Conservation (phyloP, 2,888 invertebrate genomes). For the Euzetes globulus region DNA sequence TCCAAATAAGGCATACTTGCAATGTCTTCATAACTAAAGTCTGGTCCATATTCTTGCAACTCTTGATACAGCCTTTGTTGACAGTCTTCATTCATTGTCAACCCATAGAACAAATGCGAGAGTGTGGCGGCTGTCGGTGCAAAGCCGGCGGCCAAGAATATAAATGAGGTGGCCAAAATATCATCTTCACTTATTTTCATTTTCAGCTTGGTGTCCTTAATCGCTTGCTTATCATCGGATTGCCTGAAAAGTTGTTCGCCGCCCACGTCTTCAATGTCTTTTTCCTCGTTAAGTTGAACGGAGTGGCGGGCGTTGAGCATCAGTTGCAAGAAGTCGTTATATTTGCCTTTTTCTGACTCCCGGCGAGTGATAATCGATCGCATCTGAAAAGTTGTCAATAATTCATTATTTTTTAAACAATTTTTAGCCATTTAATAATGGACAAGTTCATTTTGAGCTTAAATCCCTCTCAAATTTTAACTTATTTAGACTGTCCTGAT, state of each 20-base stretch:
- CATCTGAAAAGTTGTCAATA: no score
- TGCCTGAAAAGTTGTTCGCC: background rate
- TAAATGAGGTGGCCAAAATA: background rate
- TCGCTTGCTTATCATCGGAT: background rate
- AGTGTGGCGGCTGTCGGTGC: background rate
- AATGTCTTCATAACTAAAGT: background rate
- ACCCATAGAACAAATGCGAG: background rate
- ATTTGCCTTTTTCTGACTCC: background rate
- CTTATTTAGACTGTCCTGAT: no score
- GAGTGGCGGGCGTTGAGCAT: constrained; percentile 3
- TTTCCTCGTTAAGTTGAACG: background rate
- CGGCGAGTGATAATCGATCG: background rate
- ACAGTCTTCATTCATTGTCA: constrained; percentile 43
- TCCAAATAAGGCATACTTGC: constrained; percentile 33
- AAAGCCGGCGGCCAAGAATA: constrained; percentile 11
- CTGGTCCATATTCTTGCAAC: constrained; percentile 45
- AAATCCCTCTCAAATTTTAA: no score
- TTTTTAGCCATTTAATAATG: no score
- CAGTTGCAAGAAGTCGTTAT: background rate
- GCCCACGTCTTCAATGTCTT: background rate
- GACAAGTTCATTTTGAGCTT: no score
- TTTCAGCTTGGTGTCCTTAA: background rate
- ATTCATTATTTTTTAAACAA: no score
- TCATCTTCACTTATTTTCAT: background rate
- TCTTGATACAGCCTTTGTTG: constrained; percentile 53